A percentile compares a stretch with the other conserved stretches of the same genome.
Conservation (phyloP, 2,888 invertebrate species). For the Caenorhabditis becei region DNA sequence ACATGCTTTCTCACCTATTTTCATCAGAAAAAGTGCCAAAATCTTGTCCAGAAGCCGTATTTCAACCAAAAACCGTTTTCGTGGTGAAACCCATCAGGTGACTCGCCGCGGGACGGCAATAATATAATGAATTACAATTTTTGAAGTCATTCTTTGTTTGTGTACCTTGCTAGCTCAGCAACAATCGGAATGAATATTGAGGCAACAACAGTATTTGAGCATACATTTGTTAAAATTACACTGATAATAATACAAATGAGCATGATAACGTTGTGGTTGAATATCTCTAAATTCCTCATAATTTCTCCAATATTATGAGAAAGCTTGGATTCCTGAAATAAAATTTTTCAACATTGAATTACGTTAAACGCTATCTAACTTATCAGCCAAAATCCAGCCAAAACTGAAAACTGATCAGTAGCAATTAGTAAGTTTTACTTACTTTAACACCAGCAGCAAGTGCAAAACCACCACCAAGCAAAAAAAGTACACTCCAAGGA, state of each 20-base stretch:
- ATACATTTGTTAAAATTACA: conserved; percentile 91
- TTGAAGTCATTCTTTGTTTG: background rate
- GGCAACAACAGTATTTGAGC: conserved; percentile 90
- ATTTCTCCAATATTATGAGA: conserved; percentile 88
- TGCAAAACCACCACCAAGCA: conserved; percentile 80
- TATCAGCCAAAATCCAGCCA: too few relatives aligned
- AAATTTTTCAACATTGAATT: background rate
- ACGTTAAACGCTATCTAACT: background rate
- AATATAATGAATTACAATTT: too few relatives aligned
- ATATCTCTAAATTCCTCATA: conserved; percentile 86
- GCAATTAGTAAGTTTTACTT: background rate
- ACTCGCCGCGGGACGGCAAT: too few relatives aligned
- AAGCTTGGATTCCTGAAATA: conserved; percentile 86
- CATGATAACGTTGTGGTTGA: conserved; percentile 87
- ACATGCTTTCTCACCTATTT: too few relatives aligned
- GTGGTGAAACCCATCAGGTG: too few relatives aligned
- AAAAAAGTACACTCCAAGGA: conserved; percentile 78
- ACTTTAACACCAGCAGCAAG: conserved; percentile 77
- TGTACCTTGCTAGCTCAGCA: conserved; percentile 69
- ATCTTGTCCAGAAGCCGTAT: too few relatives aligned
- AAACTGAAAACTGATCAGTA: too few relatives aligned
- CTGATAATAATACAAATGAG: conserved; percentile 89
- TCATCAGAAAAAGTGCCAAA: background rate
- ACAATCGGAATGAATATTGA: conserved; percentile 90
- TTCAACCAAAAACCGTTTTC: too few relatives aligned